These are phyloP conservation scores for Drosophila dunni DNA, from an alignment of 1,140 invertebrate species.

Conservation along the genomic window DNA sequence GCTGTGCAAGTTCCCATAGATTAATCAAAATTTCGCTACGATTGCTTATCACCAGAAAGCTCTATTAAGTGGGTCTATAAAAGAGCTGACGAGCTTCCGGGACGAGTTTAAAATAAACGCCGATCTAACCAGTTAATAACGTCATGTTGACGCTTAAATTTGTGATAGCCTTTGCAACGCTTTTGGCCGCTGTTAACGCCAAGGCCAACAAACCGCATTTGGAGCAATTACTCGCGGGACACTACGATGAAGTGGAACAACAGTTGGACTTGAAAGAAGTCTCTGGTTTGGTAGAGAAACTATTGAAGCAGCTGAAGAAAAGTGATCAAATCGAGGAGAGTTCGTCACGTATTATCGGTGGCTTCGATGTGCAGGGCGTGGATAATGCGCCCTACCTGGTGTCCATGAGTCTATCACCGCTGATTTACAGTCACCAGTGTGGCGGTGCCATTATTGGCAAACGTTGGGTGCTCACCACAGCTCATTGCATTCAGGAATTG, in stretches of 20 bases:
- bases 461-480: slow-evolving; percentile 86
- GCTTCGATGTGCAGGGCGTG: slow-evolving; percentile 69
- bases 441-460: slow-evolving; percentile 87
- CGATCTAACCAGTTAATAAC: slow-evolving; percentile 11
- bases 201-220: slow-evolving; percentile 29
- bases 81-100: slow-evolving; percentile 34
- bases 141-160: slow-evolving; percentile 37
- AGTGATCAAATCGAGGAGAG: slow-evolving; percentile 23
- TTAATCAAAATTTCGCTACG: background rate
- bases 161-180: slow-evolving; percentile 38
- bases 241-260: slow-evolving; percentile 18
- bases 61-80: slow-evolving; percentile 35
- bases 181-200: slow-evolving; percentile 50
- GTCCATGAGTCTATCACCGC: slow-evolving; percentile 85
- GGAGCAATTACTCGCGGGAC: slow-evolving; percentile 37
- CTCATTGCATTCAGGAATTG: slow-evolving; percentile 85
- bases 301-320: slow-evolving; percentile 5
- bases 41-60: slow-evolving; percentile 51
- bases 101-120: slow-evolving; percentile 19
- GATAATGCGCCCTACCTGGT: slow-evolving; percentile 86
- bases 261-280: background rate
- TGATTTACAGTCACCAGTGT: slow-evolving; percentile 86
- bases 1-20: background rate
- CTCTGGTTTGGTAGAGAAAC: slow-evolving; percentile 15
- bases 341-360: slow-evolving; percentile 60